A percentile compares a stretch with the other conserved stretches of the same genome.
These are phyloP conservation scores for Trogon surrucura DNA, from an alignment of 2,113 vertebrate species.

Conservation along the genomic window DNA sequence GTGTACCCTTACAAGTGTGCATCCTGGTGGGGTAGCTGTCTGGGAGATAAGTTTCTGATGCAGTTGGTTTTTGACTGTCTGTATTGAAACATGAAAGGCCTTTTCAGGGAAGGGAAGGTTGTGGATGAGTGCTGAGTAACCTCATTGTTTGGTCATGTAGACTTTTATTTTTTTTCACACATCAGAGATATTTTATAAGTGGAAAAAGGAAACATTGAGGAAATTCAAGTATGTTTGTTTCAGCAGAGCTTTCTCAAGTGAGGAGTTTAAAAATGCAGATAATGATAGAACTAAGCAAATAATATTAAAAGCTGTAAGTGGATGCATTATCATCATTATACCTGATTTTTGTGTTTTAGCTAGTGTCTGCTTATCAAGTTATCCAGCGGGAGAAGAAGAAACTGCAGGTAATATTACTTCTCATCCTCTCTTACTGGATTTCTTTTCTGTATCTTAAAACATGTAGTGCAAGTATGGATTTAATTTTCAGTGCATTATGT, in stretches of 20 bases:
- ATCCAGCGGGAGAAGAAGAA: slow-evolving; percentile 94
- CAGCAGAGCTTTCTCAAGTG: neutral
- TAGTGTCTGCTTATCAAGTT: slow-evolving; percentile 88
- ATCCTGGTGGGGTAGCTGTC: neutral
- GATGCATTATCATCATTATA: neutral
- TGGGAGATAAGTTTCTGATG: neutral
- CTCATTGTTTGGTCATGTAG: neutral
- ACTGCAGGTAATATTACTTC: slow-evolving; percentile 82
- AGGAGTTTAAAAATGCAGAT: neutral
- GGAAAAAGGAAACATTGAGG: neutral
- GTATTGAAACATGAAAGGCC: neutral
- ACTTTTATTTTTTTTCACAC: neutral
- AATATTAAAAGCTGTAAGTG: neutral
- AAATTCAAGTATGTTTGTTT: neutral
- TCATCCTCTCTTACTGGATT: neutral
- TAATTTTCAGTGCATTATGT: neutral
- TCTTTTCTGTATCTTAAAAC: neutral
- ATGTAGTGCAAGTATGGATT: neutral
- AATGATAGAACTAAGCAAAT: neutral
- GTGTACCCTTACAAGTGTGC: neutral
- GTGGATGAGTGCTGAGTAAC: neutral
- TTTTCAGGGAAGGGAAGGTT: neutral
- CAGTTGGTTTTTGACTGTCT: neutral
- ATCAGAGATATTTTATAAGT: neutral
- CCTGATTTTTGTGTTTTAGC: slow-evolving; percentile 75